Evolutionary conservation across 2,113 vertebrate species (phyloP).

Genomic region (Herpetotheres cachinnans): DNA sequence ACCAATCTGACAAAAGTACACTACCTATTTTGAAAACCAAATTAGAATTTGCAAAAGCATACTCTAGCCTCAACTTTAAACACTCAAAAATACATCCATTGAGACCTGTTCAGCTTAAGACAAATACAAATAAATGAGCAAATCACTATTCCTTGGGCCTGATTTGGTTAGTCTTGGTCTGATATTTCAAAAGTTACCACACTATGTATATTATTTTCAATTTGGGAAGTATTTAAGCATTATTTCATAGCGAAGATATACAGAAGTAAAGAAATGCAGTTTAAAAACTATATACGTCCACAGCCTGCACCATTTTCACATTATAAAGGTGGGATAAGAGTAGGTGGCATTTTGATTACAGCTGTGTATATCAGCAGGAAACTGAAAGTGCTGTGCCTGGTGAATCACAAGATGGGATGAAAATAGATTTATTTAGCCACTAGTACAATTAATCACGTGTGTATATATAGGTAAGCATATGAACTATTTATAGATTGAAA

Average conservation of each 20-base stretch:
- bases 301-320: not conserved
- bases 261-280: not conserved
- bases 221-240: not conserved
- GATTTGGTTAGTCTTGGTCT: not conserved
- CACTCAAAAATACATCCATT: not conserved
- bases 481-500: not conserved
- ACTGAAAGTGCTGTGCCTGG: not conserved
- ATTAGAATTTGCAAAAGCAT: not conserved
- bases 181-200: not conserved
- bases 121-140: not conserved
- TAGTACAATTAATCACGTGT: not conserved
- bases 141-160: not conserved
- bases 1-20: not conserved
- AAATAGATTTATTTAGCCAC: not conserved
- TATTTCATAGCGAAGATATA: not conserved
- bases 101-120: not conserved
- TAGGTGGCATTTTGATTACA: not conserved
- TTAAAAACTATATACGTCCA: not conserved
- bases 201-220: not conserved
- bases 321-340: not conserved
- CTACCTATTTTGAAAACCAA: not conserved
- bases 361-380: not conserved
- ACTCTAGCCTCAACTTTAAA: not conserved
- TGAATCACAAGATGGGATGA: not conserved
- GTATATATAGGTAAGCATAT: not conserved